These are phyloP conservation scores for Oreochromis grahami DNA, from an alignment of 2,797 vertebrate genomes.

Conservation along the genomic window DNA sequence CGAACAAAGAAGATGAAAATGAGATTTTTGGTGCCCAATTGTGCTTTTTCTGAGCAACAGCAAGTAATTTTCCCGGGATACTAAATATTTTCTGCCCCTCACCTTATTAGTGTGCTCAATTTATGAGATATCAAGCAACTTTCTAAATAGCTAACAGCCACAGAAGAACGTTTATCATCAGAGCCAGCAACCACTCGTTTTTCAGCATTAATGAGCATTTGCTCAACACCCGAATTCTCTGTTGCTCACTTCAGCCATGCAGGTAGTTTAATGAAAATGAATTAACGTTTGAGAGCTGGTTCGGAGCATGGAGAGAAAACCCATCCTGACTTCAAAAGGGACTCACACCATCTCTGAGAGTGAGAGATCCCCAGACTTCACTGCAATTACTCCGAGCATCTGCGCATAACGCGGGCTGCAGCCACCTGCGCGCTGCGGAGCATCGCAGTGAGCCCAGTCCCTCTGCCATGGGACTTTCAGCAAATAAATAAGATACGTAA, in stretches of 20 bases:
- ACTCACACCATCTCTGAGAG: neutral
- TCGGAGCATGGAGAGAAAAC: neutral
- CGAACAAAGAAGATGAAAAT: neutral
- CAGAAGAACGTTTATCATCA: neutral
- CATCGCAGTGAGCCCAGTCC: neutral
- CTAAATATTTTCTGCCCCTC: neutral
- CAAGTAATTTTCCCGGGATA: neutral
- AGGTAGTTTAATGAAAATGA: neutral
- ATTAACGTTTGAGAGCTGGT: constrained; percentile 6
- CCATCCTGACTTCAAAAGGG: neutral
- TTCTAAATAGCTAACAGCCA: neutral
- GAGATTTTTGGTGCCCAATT: neutral
- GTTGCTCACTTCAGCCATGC: neutral
- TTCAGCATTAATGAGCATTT: neutral
- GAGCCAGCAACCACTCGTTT: neutral
- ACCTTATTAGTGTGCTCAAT: neutral
- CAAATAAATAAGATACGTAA: constrained; percentile 43
- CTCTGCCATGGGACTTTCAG: constrained; percentile 6
- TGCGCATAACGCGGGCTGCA: neutral
- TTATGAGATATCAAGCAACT: neutral
- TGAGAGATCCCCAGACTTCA: constrained; percentile 31
- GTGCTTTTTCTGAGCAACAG: neutral
- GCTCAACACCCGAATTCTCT: constrained; percentile 15
- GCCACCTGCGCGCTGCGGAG: constrained; percentile 8
- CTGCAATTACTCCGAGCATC: constrained; percentile 35